Evolutionary conservation across 2,797 vertebrate species (phyloP).

Genomic region (Tragopan temminckii): DNA sequence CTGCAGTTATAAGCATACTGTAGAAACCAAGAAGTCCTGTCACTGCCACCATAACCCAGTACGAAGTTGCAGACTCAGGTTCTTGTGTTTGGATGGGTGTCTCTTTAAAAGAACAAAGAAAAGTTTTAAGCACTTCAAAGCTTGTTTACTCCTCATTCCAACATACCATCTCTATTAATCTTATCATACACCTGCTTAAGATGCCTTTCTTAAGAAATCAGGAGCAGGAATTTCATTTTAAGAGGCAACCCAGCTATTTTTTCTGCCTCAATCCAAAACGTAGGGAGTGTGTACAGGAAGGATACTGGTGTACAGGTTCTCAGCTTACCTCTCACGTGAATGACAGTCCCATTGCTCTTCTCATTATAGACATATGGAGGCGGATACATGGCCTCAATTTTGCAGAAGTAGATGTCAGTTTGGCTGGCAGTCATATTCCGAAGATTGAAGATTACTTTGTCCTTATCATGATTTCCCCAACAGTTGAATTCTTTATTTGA

Average conservation of each 20-base stretch:
- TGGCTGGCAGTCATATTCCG: conserved; percentile 74
- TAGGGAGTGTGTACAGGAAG: neutral
- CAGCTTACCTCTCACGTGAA: conserved; percentile 81
- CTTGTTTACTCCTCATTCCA: neutral
- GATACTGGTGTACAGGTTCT: neutral
- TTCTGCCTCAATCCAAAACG: neutral
- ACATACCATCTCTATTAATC: neutral
- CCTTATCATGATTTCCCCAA: conserved; percentile 45
- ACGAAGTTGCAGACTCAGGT: conserved; percentile 26
- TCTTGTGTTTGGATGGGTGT: neutral
- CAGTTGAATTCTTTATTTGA: conserved; percentile 72
- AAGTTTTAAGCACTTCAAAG: conserved; percentile 20
- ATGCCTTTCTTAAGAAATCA: neutral
- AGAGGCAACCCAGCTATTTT: neutral
- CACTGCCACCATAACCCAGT: conserved; percentile 64
- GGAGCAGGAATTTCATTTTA: neutral
- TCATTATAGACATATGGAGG: conserved; percentile 79
- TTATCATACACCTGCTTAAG: neutral
- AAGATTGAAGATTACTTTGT: conserved; percentile 79
- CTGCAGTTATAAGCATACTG: conserved; percentile 74
- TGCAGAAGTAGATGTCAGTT: conserved; percentile 86
- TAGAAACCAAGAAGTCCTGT: conserved; percentile 77
- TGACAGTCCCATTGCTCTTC: conserved; percentile 80
- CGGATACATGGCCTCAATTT: conserved; percentile 81
- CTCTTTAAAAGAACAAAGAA: conserved; percentile 72